phyloP scores from a whole-genome alignment of 1,140 invertebrate genomes.

The Drosophila fuyamai region DNA sequence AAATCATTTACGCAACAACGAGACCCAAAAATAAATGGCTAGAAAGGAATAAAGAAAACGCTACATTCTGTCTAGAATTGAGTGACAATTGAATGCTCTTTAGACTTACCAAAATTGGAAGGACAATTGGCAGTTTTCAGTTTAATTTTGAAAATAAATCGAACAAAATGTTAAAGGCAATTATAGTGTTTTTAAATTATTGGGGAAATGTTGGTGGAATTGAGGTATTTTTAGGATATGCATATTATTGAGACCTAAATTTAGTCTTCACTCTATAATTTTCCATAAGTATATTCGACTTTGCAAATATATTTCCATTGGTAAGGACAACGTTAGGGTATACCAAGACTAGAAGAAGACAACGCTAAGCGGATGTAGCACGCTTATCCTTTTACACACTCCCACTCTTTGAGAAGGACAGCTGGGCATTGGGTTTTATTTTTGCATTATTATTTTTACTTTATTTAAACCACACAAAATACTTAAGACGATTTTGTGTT shows the following conservation, averaged over 20 bases:
- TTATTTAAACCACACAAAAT: slow-evolving; percentile 83
- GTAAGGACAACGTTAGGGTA: slow-evolving; percentile 10
- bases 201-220: too few relatives aligned
- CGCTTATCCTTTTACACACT: slow-evolving; percentile 73
- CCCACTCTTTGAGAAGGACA: slow-evolving; percentile 41
- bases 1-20: slow-evolving; percentile 80
- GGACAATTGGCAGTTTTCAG: neutral
- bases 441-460: slow-evolving; percentile 78
- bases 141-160: neutral
- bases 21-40: slow-evolving; percentile 67
- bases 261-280: neutral
- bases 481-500: slow-evolving; percentile 83
- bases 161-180: neutral
- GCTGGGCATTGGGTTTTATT: slow-evolving; percentile 70
- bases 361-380: slow-evolving; percentile 76
- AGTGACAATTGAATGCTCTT: slow-evolving; percentile 19
- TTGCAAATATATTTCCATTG: neutral
- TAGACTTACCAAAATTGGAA: too few relatives aligned
- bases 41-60: slow-evolving; percentile 61
- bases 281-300: neutral
- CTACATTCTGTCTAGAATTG: neutral
- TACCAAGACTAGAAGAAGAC: slow-evolving; percentile 37
- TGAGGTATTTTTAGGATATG: too few relatives aligned
- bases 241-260: too few relatives aligned
- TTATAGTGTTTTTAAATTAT: too few relatives aligned